These are phyloP conservation scores for Eugnorisma glareosa DNA, from an alignment of 2,888 invertebrate genomes.

Conservation along the genomic window DNA sequence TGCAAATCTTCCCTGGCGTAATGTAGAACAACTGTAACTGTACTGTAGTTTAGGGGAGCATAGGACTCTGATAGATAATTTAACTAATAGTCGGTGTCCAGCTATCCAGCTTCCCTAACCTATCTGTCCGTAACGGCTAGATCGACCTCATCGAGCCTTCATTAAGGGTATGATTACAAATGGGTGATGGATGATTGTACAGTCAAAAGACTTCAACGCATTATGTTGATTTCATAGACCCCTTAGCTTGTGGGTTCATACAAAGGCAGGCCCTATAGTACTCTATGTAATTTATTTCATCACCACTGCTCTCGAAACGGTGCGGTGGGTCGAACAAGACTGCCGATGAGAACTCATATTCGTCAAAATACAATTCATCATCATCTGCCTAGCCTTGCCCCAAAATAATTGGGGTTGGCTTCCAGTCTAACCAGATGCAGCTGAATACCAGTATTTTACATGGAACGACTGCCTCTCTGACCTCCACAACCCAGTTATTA, in stretches of 20 bases:
- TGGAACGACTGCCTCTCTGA: neutral
- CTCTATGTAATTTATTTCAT: neutral
- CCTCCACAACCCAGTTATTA: neutral
- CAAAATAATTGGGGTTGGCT: neutral
- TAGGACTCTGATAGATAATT: neutral
- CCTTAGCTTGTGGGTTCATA: neutral
- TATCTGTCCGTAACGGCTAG: neutral
- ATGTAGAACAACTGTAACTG: no score
- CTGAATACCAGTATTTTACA: neutral
- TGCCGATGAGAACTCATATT: neutral
- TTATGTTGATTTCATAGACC: neutral
- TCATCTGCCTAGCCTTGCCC: neutral
- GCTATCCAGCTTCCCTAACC: neutral
- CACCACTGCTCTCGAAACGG: neutral
- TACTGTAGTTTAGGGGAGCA: no score
- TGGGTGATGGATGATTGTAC: neutral
- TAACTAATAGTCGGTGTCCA: neutral
- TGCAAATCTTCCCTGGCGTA: no score
- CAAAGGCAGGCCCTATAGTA: neutral
- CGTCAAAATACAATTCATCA: neutral
- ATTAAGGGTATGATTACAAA: neutral
- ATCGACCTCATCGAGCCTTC: neutral
- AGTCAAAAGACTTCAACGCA: constrained; percentile 5
- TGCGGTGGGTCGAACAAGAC: neutral
- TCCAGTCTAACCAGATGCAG: neutral